phyloP scores from a whole-genome alignment of 2,888 invertebrate species.

The Acronicta aceris region DNA sequence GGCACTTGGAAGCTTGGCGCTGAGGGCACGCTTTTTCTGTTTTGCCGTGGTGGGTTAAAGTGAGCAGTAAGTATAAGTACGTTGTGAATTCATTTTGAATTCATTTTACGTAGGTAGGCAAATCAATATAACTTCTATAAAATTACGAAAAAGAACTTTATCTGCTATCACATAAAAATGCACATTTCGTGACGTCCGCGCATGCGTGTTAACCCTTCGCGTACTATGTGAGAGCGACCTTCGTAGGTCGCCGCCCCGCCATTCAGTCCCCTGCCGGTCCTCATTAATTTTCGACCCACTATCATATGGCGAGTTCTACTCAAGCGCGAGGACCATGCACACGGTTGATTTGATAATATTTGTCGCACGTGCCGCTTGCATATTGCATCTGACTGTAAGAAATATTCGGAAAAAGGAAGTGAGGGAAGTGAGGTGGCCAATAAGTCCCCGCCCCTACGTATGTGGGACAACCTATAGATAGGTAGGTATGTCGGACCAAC shows the following conservation, averaged over 20 bases:
- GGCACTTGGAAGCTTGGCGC: too few relatives aligned
- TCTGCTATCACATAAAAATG: conserved; percentile 13
- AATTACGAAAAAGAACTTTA: neutral
- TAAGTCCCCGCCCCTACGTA: neutral
- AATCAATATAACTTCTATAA: neutral
- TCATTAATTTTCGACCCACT: conserved; percentile 84
- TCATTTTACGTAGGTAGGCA: neutral
- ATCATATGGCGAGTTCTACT: conserved; percentile 71
- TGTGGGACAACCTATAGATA: conserved; percentile 12
- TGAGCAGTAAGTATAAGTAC: too few relatives aligned
- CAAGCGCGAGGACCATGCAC: conserved; percentile 70
- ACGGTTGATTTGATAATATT: conserved; percentile 70
- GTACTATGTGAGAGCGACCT: conserved; percentile 85
- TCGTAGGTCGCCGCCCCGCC: conserved; percentile 84
- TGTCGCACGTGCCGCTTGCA: conserved; percentile 58
- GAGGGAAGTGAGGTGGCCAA: conserved; percentile 13
- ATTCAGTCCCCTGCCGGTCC: conserved; percentile 75
- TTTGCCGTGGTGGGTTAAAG: too few relatives aligned
- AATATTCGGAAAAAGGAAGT: conserved; percentile 14
- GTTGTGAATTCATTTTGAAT: too few relatives aligned
- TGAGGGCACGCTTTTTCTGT: too few relatives aligned
- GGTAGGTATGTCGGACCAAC: conserved; percentile 34
- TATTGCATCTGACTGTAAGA: conserved; percentile 18
- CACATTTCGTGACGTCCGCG: conserved; percentile 58
- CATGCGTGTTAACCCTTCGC: conserved; percentile 79